Evolutionary conservation across 2,113 vertebrate species (phyloP).

Genomic region (Zonotrichia leucophrys): DNA sequence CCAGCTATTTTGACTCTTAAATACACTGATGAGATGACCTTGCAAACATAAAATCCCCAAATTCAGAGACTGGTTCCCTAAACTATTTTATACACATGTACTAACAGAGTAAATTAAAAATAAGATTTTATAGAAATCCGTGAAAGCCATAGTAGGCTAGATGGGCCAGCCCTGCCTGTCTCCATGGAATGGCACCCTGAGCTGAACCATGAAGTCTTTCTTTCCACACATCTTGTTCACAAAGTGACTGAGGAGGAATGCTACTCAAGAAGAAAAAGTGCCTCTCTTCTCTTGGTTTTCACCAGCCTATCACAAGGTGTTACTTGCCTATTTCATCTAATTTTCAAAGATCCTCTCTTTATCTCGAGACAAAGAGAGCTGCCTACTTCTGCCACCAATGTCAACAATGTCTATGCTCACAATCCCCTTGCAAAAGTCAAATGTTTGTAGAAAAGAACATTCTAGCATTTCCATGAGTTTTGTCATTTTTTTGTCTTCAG

Average conservation of each 20-base stretch:
- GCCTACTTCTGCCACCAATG: background rate
- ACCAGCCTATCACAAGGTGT: background rate
- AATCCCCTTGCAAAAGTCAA: background rate
- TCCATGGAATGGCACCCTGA: background rate
- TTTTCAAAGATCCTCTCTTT: background rate
- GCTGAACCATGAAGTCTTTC: background rate
- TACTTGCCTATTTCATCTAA: background rate
- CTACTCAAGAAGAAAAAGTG: background rate
- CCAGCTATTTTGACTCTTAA: background rate
- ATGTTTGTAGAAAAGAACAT: background rate
- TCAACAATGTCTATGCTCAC: rapidly evolving
- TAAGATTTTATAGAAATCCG: background rate
- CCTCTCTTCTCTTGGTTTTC: background rate
- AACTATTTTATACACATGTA: background rate
- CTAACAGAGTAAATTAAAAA: background rate
- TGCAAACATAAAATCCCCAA: background rate
- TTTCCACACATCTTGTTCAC: background rate
- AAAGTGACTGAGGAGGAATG: background rate
- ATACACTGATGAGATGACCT: background rate
- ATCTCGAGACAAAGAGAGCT: background rate
- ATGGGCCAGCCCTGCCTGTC: background rate
- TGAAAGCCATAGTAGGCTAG: background rate
- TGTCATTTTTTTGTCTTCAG: rapidly evolving
- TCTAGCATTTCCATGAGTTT: background rate
- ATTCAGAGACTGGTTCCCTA: background rate